Evolutionary conservation across 1,140 invertebrate species (phyloP).

Genomic region (Scaptomyza graminum): DNA sequence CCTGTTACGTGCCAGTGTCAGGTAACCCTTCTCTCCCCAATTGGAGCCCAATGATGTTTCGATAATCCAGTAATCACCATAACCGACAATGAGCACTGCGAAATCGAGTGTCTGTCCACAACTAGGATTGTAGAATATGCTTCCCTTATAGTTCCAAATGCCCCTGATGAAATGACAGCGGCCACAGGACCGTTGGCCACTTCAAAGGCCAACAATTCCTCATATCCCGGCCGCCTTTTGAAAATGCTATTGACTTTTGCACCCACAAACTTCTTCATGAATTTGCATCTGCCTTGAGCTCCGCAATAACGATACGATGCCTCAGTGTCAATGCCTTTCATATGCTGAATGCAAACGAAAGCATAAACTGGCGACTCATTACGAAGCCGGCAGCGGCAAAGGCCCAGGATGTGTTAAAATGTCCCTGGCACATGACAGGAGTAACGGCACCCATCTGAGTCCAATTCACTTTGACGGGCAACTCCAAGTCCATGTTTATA

Average conservation of each 20-base stretch:
- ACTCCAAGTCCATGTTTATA: background rate
- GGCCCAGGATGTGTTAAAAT: constrained; percentile 36
- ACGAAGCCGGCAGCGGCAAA: constrained; percentile 23
- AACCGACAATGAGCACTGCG: constrained; percentile 33
- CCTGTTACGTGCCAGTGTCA: constrained; percentile 25
- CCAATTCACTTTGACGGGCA: constrained; percentile 16
- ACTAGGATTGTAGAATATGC: background rate
- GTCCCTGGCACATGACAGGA: constrained; percentile 12
- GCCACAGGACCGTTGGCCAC: constrained; percentile 21
- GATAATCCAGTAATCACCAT: constrained; percentile 29
- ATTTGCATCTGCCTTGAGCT: background rate
- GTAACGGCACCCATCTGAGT: constrained; percentile 11
- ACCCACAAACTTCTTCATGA: background rate
- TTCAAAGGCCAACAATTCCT: background rate
- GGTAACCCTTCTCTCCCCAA: constrained; percentile 24
- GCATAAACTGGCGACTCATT: constrained; percentile 24
- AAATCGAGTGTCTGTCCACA: background rate
- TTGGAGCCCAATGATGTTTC: constrained; percentile 13
- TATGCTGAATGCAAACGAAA: background rate
- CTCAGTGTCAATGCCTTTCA: constrained; percentile 16
- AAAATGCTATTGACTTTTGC: background rate
- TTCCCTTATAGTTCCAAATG: background rate
- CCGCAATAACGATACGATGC: constrained; percentile 24
- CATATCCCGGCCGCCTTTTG: background rate
- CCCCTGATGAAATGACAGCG: constrained; percentile 10